phyloP scores from a whole-genome alignment of 2,888 invertebrate species.

The Spilarctia lutea region DNA sequence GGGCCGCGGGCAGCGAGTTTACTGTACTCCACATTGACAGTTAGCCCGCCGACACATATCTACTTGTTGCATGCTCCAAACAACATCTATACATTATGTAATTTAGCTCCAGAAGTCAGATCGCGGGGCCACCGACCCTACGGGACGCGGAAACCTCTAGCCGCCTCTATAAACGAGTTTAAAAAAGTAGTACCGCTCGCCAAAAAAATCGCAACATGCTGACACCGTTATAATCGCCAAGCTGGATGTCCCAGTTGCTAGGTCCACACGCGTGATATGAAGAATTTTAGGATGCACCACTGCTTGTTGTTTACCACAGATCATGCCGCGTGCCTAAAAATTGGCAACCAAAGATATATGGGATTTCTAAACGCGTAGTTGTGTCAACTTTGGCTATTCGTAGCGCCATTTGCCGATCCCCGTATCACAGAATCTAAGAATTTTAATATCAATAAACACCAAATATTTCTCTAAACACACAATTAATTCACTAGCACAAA shows the following conservation, averaged over 20 bases:
- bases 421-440: constrained; percentile 81
- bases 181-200: constrained; percentile 87
- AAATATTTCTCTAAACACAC: constrained; percentile 75
- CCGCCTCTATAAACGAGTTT: constrained; percentile 87
- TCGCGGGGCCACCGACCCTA: constrained; percentile 85
- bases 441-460: constrained; percentile 79
- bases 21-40: constrained; percentile 87
- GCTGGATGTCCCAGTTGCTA: constrained; percentile 86
- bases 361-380: constrained; percentile 86
- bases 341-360: constrained; percentile 75
- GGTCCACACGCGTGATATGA: constrained; percentile 77
- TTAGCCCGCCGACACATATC: constrained; percentile 86
- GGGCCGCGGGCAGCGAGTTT: constrained; percentile 85
- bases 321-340: constrained; percentile 78
- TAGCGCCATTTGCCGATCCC: constrained; percentile 86
- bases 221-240: constrained; percentile 87
- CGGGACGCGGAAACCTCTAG: constrained; percentile 86
- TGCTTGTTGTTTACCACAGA: constrained; percentile 78
- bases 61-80: constrained; percentile 86
- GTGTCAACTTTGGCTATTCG: constrained; percentile 86
- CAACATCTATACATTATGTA: constrained; percentile 86
- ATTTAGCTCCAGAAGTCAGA: constrained; percentile 84
- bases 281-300: constrained; percentile 81
- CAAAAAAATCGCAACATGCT: constrained; percentile 88
- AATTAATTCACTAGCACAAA: constrained; percentile 78